Evolutionary conservation across 2,113 vertebrate species (phyloP).

Genomic region (Callipepla squamata): DNA sequence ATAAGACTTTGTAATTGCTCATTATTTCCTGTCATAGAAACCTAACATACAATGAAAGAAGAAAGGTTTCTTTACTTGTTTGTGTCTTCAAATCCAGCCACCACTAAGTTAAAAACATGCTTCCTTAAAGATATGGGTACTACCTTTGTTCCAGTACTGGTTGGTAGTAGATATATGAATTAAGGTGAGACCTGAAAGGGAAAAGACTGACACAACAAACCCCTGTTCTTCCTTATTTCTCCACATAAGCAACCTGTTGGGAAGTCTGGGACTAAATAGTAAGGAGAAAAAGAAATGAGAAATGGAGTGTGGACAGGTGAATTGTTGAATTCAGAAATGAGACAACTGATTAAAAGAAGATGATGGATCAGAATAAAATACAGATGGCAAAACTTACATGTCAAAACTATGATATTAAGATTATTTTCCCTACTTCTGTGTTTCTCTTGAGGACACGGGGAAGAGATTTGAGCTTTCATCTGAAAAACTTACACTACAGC

Average conservation of each 20-base stretch:
- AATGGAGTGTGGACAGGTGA: background rate
- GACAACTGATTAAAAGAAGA: background rate
- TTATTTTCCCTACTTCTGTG: background rate
- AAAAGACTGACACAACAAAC: background rate
- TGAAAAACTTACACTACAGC: background rate
- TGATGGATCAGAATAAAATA: background rate
- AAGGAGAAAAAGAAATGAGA: background rate
- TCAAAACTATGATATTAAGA: background rate
- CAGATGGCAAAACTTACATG: background rate
- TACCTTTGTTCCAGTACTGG: background rate
- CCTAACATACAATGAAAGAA: background rate
- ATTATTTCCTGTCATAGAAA: background rate
- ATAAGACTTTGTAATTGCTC: background rate
- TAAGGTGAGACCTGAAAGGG: background rate
- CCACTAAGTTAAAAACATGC: background rate
- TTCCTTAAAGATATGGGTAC: background rate
- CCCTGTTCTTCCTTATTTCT: fast-evolving
- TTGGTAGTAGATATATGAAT: background rate
- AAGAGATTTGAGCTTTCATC: background rate
- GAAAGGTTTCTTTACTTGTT: background rate
- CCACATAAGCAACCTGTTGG: background rate
- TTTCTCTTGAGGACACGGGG: background rate
- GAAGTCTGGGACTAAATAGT: background rate
- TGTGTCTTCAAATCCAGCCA: background rate
- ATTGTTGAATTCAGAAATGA: background rate